Base-by-base conservation (phyloP, 2,888 invertebrate genomes). In the Drosophila limbata region DNA sequence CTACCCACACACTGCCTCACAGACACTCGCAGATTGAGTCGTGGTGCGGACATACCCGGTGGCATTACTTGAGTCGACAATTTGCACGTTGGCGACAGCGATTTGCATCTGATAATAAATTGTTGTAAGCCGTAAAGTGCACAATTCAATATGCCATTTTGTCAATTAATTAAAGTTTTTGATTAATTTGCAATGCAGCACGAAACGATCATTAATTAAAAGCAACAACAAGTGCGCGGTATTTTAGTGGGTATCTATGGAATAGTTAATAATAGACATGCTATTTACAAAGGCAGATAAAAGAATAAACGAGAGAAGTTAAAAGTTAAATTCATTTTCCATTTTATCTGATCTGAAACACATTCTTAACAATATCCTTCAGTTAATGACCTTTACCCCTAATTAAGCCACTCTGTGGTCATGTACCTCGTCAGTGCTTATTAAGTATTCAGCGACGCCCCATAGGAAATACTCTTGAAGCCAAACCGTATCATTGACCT, bases 21-120 rank as follows among this genome's bases (percentile, higher is more conserved):
- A 63, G n/a, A 31, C 25, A 37, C 19, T 15, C 11, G 33, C 73
- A 45, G 8, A 45, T 39, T 37, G 55, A 59, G 67, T 68, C 31
- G 33, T 17, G 42, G 44, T 35, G 31, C 56, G 62, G 10, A 56
- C 56, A 55, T 63, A 74, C 69, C 63, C 66, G 69, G 77, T 77
- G 79, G 83, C 79, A 80, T 56, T 73, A 70, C 25, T 67, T 73
- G 79, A 57, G 37, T 66, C 57, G 64, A 55, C 73, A 81, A 71
- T 84, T 83, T 88, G 83, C 88, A 88, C 83, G 85, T 83, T 83
- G 83, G 88, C 88, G 83, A 83, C 83, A 84, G 77, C 70, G 63
- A 83, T 81, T 81, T 84, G 71, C 84, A 84, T 82, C 77, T 74
- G 70, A 68, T 55, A 66, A 87, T 84, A 88, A 84, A 84, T 84